A percentile compares a stretch with the other conserved stretches of the same genome.
Conservation (phyloP, 2,797 vertebrate genomes). For the Liparis tanakae region DNA sequence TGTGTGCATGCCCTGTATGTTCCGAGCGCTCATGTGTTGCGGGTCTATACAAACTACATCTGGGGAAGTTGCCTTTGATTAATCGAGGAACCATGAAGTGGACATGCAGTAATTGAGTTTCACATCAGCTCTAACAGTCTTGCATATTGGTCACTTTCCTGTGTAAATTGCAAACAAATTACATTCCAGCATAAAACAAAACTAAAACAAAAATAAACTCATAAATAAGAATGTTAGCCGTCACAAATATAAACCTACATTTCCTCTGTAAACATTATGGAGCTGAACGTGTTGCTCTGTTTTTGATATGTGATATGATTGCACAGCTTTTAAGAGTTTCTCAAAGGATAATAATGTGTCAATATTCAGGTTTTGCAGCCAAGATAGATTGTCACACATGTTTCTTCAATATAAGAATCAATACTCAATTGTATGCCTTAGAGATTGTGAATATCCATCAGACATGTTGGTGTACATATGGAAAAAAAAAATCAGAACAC, state of each 20-base stretch:
- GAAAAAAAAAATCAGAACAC: neutral
- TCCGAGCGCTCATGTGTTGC: constrained; percentile 5
- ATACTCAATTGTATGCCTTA: neutral
- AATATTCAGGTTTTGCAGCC: neutral
- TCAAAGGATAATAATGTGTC: constrained; percentile 7
- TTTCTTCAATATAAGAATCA: neutral
- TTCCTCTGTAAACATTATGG: constrained; percentile 28
- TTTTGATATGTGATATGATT: constrained; percentile 38
- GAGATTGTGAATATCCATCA: neutral
- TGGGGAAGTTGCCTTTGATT: constrained; percentile 62
- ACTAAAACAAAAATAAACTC: constrained; percentile 14
- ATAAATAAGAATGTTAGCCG: constrained; percentile 30
- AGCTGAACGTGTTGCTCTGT: constrained; percentile 22
- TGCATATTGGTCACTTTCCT: constrained; percentile 69
- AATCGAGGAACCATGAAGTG: constrained; percentile 65
- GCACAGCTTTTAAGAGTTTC: constrained; percentile 2
- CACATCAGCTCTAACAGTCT: constrained; percentile 54
- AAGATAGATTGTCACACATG: neutral
- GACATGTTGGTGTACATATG: neutral
- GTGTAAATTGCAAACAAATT: constrained; percentile 67
- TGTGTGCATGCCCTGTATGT: constrained; percentile 15
- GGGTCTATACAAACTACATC: constrained; percentile 55
- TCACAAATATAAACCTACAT: constrained; percentile 46
- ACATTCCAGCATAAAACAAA: constrained; percentile 36
- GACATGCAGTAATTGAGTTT: constrained; percentile 60